phyloP scores from a whole-genome alignment of 2,113 vertebrate genomes.

The Psilopogon haemacephalus region DNA sequence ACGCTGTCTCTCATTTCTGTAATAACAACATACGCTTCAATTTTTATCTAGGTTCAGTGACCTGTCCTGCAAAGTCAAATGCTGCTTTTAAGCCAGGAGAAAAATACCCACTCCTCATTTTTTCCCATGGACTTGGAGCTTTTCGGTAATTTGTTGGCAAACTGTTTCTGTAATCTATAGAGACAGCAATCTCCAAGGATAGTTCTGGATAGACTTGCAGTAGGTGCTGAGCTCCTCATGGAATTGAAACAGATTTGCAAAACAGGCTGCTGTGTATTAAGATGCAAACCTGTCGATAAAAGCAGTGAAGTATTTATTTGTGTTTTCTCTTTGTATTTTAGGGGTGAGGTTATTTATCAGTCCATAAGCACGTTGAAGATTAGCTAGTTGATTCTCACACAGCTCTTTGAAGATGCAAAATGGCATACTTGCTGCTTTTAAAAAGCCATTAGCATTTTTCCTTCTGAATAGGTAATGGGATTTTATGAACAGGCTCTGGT shows the following conservation, averaged over 20 bases:
- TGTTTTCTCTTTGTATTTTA: background rate
- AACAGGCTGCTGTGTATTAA: background rate
- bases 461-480: background rate
- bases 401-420: background rate
- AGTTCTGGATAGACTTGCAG: background rate
- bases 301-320: background rate
- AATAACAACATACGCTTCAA: background rate
- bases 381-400: background rate
- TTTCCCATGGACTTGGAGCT: constrained; percentile 95
- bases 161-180: background rate
- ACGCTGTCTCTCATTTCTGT: background rate
- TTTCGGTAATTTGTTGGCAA: constrained; percentile 83
- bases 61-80: constrained; percentile 85
- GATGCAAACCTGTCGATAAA: background rate
- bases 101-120: constrained; percentile 90
- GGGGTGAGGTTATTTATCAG: background rate
- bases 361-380: background rate
- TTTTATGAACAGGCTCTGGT: background rate
- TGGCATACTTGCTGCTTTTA: background rate
- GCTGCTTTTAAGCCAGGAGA: constrained; percentile 83
- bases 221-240: background rate
- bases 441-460: background rate
- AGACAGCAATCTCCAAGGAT: background rate
- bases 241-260: background rate
- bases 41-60: constrained; percentile 81